Evolutionary conservation across 2,113 vertebrate genomes (phyloP).

Genomic region (Emberiza fucata): DNA sequence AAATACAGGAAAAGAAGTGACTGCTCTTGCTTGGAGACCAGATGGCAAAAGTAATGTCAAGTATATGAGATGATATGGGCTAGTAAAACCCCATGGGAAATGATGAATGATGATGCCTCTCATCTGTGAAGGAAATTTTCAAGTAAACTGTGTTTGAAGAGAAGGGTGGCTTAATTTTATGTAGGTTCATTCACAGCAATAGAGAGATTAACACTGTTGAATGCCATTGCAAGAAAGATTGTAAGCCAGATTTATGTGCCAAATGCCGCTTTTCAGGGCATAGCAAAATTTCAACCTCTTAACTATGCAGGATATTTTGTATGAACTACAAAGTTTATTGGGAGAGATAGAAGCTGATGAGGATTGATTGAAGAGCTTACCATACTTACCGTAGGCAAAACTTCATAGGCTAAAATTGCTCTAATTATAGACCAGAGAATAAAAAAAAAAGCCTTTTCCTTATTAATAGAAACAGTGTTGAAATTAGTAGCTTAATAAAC

Average conservation of each 20-base stretch:
- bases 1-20: constrained; percentile 93
- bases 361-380: not conserved
- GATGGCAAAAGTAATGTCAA: constrained; percentile 92
- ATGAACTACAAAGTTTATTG: not conserved
- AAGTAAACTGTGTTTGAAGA: not conserved
- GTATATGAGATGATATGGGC: not conserved
- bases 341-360: not conserved
- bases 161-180: not conserved
- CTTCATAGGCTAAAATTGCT: not conserved
- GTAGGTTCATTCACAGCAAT: not conserved
- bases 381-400: not conserved
- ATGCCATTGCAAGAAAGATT: not conserved
- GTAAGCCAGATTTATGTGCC: not conserved
- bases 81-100: not conserved
- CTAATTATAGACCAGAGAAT: not conserved
- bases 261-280: not conserved
- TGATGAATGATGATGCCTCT: not conserved
- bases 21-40: constrained; percentile 93
- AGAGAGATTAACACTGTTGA: not conserved
- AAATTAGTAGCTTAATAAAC: not conserved
- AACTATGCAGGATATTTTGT: not conserved
- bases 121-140: not conserved
- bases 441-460: not conserved
- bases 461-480: not conserved
- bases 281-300: not conserved